A percentile compares a stretch with the other conserved stretches of the same genome.
These are phyloP conservation scores for Linnaemya vulpina DNA, from an alignment of 2,888 invertebrate species.

Conservation along the genomic window DNA sequence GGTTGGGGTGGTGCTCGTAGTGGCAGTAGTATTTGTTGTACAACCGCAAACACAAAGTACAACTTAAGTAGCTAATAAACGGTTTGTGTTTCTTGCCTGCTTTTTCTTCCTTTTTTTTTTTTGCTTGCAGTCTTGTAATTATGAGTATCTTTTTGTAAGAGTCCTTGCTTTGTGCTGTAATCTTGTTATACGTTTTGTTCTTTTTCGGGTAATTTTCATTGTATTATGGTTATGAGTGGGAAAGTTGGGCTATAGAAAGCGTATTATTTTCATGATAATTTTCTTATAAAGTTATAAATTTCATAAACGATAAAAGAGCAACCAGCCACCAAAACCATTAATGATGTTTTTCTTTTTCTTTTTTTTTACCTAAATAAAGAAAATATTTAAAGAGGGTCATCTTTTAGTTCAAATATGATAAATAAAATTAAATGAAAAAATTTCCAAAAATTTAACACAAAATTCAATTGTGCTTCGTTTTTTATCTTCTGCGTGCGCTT, in stretches of 20 bases:
- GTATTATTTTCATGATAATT: slow-evolving; percentile 75
- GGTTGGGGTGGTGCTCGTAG: background rate
- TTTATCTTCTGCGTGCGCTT: slow-evolving; percentile 61
- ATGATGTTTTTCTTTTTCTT: background rate
- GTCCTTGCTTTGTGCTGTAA: slow-evolving; percentile 68
- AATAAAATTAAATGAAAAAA: slow-evolving; percentile 39
- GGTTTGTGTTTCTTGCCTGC: slow-evolving; percentile 39
- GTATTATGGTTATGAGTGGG: slow-evolving; percentile 42
- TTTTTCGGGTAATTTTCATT: slow-evolving; percentile 55
- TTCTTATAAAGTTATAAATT: slow-evolving; percentile 74
- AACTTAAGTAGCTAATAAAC: slow-evolving; percentile 69
- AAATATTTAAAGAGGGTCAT: slow-evolving; percentile 39
- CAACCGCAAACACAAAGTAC: slow-evolving; percentile 65
- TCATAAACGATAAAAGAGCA: slow-evolving; percentile 72
- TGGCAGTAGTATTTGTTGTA: slow-evolving; percentile 16
- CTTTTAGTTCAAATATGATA: slow-evolving; percentile 21
- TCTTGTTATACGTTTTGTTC: slow-evolving; percentile 58
- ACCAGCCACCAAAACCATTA: slow-evolving; percentile 50
- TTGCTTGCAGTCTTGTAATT: slow-evolving; percentile 57
- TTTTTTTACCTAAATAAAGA: slow-evolving; percentile 28
- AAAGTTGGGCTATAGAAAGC: slow-evolving; percentile 61
- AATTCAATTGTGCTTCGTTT: slow-evolving; percentile 67
- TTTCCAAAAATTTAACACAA: slow-evolving; percentile 38
- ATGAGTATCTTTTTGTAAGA: slow-evolving; percentile 64
- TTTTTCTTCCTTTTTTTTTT: too few species aligned